Evolutionary conservation across 23 tunicate species (phyloP), one percentile per base, ranked within the genome.

Genomic region (Styela plicata): DNA sequence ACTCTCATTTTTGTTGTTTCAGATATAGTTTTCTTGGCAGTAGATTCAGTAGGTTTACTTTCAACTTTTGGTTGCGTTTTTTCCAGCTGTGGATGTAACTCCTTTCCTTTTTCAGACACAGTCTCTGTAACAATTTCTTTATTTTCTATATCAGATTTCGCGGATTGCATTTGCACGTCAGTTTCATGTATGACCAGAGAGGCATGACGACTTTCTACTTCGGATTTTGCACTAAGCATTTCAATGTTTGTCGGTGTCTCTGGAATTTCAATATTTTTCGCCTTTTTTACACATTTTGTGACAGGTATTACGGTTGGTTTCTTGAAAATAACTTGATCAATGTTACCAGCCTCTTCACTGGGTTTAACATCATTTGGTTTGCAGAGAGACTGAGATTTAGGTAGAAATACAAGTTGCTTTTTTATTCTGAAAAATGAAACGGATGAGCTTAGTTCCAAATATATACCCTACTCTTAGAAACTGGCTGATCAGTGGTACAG

Each of bases 1-100:
- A 93, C 74, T 64, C 82, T 85, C 82, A 88, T 84, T 64, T 93
- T 93, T 25, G 98, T 93, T 22, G 82, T 74, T 70, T 93, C 98
- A 0, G 98, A 93, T 18, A 93, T 93, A 0, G 98, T 93, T 36
- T 81, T 88, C 82, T 93, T 93, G 36, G 30, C 67, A 0, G 52
- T 53, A 7, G 81, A 1, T 19, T 76, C 64, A 21, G 2, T n/a
- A 1, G 17, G 5, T 29, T 71, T 71, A 3, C 29, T 34, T 3
- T 27, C 32, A 34, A 30, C 35, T 71, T 32, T 34, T 3, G 32
- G 3, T 20, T 71, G 32, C 34, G 16, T 16, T 32, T 71, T 71
- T 21, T 71, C 77, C 36, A 19, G 36, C 34, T 30, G 36, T 3
- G 5, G 24, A 5, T 27, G 35, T 28, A 7, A 3, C 3, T 2